Evolutionary conservation across 1,140 invertebrate species (phyloP).

Genomic region (Gyrodactylus bullatarudis): DNA sequence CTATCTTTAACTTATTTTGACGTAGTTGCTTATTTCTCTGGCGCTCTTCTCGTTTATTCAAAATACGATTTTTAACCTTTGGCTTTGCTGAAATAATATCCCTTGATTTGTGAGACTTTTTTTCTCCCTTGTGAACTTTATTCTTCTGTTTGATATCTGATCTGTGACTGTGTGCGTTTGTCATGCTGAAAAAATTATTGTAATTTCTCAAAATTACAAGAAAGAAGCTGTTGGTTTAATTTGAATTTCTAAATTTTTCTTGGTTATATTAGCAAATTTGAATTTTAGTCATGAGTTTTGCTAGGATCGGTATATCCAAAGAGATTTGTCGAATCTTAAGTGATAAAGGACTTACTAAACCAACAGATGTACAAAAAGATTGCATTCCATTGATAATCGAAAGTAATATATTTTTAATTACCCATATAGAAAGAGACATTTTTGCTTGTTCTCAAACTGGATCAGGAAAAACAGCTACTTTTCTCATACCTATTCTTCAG

Average conservation of each 20-base stretch:
- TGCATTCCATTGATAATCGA: conserved; percentile 30
- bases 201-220: background rate
- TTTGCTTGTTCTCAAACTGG: conserved; percentile 51
- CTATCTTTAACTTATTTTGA: background rate
- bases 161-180: background rate
- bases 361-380: conserved; percentile 68
- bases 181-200: background rate
- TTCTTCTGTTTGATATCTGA: background rate
- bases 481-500: conserved; percentile 26
- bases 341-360: conserved; percentile 20
- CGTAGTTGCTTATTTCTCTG: background rate
- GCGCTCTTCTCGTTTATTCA: background rate
- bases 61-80: background rate
- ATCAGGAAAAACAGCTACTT: conserved; percentile 24
- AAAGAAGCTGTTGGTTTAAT: no score
- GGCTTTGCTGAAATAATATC: background rate
- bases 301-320: background rate
- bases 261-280: no score
- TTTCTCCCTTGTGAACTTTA: background rate
- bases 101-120: background rate
- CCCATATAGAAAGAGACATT: conserved; percentile 31
- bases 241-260: no score
- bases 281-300: background rate
- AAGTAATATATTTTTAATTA: background rate
- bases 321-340: background rate